Evolutionary conservation across 2,113 vertebrate species (phyloP).

Genomic region (Neogale vison): DNA sequence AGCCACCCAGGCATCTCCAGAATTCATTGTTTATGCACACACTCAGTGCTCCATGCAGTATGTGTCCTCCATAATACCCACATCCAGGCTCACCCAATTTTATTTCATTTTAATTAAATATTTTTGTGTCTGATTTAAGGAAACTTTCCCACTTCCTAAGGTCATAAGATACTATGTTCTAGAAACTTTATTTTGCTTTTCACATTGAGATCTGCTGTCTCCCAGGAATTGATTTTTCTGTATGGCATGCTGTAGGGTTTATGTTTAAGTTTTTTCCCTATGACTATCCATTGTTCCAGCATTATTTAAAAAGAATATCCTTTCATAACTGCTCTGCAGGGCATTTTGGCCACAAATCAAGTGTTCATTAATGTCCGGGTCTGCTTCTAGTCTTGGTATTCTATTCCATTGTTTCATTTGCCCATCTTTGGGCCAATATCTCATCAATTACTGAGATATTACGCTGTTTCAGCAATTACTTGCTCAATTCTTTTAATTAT

Average conservation of each 20-base stretch:
- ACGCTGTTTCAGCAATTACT: neutral
- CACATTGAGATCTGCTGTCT: neutral
- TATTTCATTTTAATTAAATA: neutral
- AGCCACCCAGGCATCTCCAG: no score
- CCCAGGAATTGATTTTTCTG: neutral
- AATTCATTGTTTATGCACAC: no score
- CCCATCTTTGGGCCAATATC: neutral
- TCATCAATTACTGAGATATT: no score
- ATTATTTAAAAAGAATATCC: neutral
- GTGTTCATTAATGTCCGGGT: neutral
- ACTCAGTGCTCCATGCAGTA: no score
- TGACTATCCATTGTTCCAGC: neutral
- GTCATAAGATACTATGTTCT: neutral
- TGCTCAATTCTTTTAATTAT: neutral
- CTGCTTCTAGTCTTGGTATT: neutral
- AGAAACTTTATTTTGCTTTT: neutral
- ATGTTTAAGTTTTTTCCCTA: neutral
- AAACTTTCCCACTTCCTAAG: neutral
- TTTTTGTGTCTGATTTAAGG: constrained; percentile 4
- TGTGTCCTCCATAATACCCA: no score
- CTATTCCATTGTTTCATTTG: neutral
- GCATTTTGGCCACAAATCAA: neutral
- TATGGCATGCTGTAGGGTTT: neutral
- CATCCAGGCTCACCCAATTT: neutral
- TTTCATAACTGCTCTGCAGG: neutral